These are phyloP conservation scores for Conus betulinus DNA, from an alignment of 1,140 invertebrate species.

Conservation along the genomic window DNA sequence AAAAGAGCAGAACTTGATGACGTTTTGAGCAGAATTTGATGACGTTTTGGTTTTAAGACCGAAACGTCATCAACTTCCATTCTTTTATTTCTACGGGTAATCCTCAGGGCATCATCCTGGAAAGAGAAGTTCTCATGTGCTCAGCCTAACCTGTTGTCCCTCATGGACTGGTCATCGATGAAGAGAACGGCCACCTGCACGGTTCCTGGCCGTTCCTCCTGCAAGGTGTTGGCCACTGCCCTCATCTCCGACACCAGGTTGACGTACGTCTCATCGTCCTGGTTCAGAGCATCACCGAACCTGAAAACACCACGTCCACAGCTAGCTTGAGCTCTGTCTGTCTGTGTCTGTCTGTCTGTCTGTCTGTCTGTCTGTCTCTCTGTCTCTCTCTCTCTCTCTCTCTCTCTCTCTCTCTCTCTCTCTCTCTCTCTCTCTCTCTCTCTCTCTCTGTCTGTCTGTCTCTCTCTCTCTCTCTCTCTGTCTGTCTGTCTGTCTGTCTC, in stretches of 20 bases:
- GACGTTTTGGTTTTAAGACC: no score
- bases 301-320: not conserved
- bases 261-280: slow-evolving; percentile 22
- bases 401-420: not conserved
- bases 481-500: not conserved
- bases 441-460: no score
- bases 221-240: not conserved
- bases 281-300: not conserved
- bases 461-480: not conserved
- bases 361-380: not conserved
- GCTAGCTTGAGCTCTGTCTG: not conserved
- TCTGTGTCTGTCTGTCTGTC: not conserved
- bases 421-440: not conserved
- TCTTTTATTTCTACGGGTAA: no score
- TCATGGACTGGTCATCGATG: slow-evolving; percentile 44
- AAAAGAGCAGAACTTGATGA: no score
- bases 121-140: no score
- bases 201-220: not conserved
- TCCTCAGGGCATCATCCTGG: no score
- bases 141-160: slow-evolving; percentile 26
- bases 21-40: no score
- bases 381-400: not conserved
- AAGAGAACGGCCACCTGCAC: slow-evolving; percentile 49
- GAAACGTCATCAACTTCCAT: no score
- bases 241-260: slow-evolving; percentile 25